Evolutionary conservation across 2,113 vertebrate genomes (phyloP), one percentile per base, ranked within the genome.

Genomic region (Chionis minor): DNA sequence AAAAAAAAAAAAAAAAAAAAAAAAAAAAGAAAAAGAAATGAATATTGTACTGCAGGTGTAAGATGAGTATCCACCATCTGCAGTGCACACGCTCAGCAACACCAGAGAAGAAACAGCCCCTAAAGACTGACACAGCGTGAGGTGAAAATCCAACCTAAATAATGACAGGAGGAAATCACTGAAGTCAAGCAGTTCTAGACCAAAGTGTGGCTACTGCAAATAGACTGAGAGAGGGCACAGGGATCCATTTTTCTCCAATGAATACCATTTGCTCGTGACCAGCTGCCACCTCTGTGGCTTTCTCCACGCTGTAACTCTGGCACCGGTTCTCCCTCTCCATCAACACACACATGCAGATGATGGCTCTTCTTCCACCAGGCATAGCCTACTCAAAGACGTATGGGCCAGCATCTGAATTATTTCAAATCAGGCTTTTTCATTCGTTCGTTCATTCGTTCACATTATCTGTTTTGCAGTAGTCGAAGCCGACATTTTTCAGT

Each of bases 371-470:
- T 18, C 44, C 26, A 33, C 14, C 40, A 12, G 38, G 19, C 26
- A 22, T 1, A 51, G 2, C 11, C 0, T 38, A 0, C 47, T 45
- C 28, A 62, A n/a, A n/a, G 19, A 35, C 3, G 5, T 4, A 22
- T 26, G 0, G 1, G 24, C 20, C 14, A 4, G 24, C 8, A 18
- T 2, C 22, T 8, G 7, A 35, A 63, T n/a, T 52, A 59, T 8
- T 80, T n/a, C 35, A 52, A 28, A 88, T 19, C 16, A 33, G 27
- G 30, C 13, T 15, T 63, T 92, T 88, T 45, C 22, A 67, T 38
- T 35, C 4, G 38, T 38, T 38, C 9, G 38, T 38, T 38, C 38
- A 79, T 40, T 51, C 11, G 15, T 27, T 66, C 6, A 2, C 2
- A 4, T 33, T 23, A 15, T 2, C 32, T 26, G n/a, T 5, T 51